These are phyloP conservation scores for Rosalia funebris DNA, from an alignment of 2,888 invertebrate genomes.

Conservation along the genomic window DNA sequence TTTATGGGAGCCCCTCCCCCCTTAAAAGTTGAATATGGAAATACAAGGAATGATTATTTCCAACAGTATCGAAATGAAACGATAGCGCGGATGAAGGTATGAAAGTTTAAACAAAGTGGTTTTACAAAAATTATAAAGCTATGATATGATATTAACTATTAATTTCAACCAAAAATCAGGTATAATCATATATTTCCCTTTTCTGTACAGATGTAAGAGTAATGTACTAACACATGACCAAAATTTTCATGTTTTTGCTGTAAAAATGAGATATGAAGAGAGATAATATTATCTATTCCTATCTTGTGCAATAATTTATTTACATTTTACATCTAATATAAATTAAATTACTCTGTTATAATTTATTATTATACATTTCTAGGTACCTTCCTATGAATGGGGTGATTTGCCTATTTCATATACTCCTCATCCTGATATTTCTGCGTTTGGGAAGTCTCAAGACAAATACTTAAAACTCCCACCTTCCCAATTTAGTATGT, in stretches of 20 bases:
- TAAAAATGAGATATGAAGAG: too few relatives aligned
- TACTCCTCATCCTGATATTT: slow-evolving; percentile 59
- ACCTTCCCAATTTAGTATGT: slow-evolving; percentile 58
- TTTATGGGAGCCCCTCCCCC: slow-evolving; percentile 62
- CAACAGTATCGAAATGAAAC: slow-evolving; percentile 63
- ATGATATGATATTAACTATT: too few relatives aligned
- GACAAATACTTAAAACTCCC: slow-evolving; percentile 58
- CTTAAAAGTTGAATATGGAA: slow-evolving; percentile 21
- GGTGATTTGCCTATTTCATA: slow-evolving; percentile 59
- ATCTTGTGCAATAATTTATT: too few relatives aligned
- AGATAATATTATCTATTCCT: too few relatives aligned
- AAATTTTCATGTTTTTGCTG: too few relatives aligned
- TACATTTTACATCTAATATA: too few relatives aligned
- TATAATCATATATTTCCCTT: too few relatives aligned
- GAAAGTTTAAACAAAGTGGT: too few relatives aligned
- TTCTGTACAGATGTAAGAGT: too few relatives aligned
- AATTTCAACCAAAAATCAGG: too few relatives aligned
- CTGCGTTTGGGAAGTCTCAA: slow-evolving; percentile 53
- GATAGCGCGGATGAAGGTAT: slow-evolving; percentile 61
- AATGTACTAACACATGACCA: too few relatives aligned
- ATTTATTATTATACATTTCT: slow-evolving; percentile 36
- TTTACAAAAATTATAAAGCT: too few relatives aligned
- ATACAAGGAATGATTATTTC: slow-evolving; percentile 51
- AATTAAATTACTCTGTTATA: slow-evolving; percentile 9
- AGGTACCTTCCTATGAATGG: slow-evolving; percentile 63